Base-by-base conservation (phyloP, 2,113 vertebrate genomes). In the Callithrix jacchus region DNA sequence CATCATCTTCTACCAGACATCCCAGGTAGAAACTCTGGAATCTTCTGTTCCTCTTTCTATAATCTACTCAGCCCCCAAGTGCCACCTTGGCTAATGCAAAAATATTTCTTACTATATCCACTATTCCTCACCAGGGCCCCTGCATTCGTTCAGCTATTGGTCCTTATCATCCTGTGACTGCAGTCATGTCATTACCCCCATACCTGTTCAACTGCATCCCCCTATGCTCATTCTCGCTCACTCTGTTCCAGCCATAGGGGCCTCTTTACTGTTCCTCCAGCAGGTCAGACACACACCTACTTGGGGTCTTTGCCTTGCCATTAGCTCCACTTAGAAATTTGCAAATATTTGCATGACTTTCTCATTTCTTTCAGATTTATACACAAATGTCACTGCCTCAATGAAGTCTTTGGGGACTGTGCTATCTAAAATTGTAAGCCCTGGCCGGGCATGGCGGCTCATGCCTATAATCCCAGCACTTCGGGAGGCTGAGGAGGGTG, bases 401-500 rank as follows among this genome's bases (percentile, higher is more conserved):
- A 20, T 49, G n/a, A 89, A 49, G 37, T 21, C 54, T 92, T 37
- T 47, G 8, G 89, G 58, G 32, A 71, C 47, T 40, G 11, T 30
- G 42, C 52, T 49, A 32, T 52, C 47, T 58, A 74, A 73, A 92
- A 40, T 16, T 54, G 21, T 49, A 40, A 61, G 9, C 11, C 71
- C 37, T 0, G 27, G 27, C 27, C 2, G 0, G 27, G 27, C 30
- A 30, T 6, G 30, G 27, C 6, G 12, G 27, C 27, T 64, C 27
- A 64, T 32, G 61, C 27, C 27, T 64, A 13, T 64, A 32, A 64
- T 32, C 61, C 6, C 27, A 64, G 13, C 27, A 64, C 27, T 64
- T 64, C 14, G 61, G 61, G 61, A 64, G 27, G 61, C 27, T 64
- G 61, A 64, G 61, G 10, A 64, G 12, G 61, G 61, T 32, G 27